A percentile compares a stretch with the other conserved stretches of the same genome.
Conservation (phyloP, 2,797 vertebrate species). For the Poecilia velifera region DNA sequence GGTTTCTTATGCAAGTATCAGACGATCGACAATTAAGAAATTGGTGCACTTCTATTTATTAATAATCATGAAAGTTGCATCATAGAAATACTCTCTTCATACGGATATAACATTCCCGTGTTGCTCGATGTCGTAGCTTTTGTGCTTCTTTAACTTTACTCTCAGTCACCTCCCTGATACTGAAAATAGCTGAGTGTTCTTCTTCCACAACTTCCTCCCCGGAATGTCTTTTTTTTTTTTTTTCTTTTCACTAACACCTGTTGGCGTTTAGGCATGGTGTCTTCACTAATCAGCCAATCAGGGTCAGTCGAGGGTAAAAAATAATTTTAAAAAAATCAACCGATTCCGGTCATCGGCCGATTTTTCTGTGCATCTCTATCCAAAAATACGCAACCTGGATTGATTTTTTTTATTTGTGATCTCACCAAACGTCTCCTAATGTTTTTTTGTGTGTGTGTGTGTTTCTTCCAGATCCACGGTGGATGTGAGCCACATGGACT, state of each 20-base stretch:
- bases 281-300: neutral
- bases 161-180: neutral
- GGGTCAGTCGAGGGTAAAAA: neutral
- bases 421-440: conserved; percentile 34
- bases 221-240: neutral
- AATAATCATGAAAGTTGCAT: neutral
- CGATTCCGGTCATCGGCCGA: neutral
- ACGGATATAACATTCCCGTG: neutral
- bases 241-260: neutral
- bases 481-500: conserved; percentile 83
- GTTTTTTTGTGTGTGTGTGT: conserved; percentile 32
- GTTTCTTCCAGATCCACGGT: conserved; percentile 82
- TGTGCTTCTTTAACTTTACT: neutral
- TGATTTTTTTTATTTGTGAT: conserved; percentile 3
- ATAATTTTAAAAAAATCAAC: neutral
- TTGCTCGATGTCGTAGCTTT: neutral
- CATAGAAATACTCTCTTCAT: neutral
- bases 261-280: neutral
- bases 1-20: no score
- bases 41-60: no score
- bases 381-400: neutral
- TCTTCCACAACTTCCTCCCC: neutral
- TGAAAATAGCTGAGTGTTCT: neutral
- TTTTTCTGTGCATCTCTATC: neutral
- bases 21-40: no score